Evolutionary conservation across 2,113 vertebrate genomes (phyloP).

Genomic region (Eulemur macaco): DNA sequence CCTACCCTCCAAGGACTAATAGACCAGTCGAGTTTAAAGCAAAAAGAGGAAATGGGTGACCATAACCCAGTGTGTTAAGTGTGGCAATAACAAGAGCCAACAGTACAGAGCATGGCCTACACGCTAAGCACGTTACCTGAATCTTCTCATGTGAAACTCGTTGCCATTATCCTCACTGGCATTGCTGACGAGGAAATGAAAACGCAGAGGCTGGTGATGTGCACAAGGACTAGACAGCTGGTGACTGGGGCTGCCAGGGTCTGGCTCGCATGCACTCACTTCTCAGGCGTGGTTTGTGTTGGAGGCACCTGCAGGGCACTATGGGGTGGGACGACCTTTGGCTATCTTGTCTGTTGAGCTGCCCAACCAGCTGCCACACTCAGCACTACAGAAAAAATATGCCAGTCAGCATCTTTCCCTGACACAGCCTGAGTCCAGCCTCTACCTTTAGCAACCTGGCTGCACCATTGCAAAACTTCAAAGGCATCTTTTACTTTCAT

Average conservation of each 20-base stretch:
- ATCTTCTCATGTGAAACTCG: background rate
- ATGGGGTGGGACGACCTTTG: background rate
- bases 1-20: background rate
- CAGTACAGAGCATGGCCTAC: background rate
- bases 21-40: background rate
- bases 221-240: background rate
- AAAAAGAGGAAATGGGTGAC: background rate
- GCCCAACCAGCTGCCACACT: background rate
- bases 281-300: fast-evolving
- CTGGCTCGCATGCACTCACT: background rate
- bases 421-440: background rate
- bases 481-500: background rate
- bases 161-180: background rate
- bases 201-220: background rate
- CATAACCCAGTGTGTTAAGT: background rate
- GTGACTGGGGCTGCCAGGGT: background rate
- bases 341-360: background rate
- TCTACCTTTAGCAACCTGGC: background rate
- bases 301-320: background rate
- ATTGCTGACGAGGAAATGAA: background rate
- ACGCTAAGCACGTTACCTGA: background rate
- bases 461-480: background rate
- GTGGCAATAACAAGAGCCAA: background rate
- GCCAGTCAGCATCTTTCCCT: background rate
- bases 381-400: background rate